Base-by-base conservation (phyloP, 2,113 vertebrate species). In the Chrysochloris asiatica region DNA sequence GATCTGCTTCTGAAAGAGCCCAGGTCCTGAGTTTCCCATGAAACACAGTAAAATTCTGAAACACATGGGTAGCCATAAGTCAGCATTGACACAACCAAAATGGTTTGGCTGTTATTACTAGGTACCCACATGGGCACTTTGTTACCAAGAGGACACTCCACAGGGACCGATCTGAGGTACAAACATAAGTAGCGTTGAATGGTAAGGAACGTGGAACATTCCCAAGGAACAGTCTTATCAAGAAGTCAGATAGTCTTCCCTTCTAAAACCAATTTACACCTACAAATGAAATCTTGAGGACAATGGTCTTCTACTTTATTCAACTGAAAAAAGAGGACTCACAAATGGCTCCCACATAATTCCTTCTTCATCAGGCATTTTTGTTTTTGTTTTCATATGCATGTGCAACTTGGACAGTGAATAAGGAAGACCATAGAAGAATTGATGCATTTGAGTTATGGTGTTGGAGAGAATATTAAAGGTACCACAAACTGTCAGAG, bases 141-240 rank as follows among this genome's bases (percentile, higher is more conserved):
- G 24, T 91, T 12, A 65, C 43, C 21, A 48, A 54, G 41, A 5
- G n/a, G n/a, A 30, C 7, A 12, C 30, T 48, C 63, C 1, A 6
- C 59, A 52, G 41, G 43, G 17, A 16, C 38, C 43, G 3, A 3
- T 11, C 24, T 3, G 1, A 83, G 38, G n/a, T 33, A 65, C 4
- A 6, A 43, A 33, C 1, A 0, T 47, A 47, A 69, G 4, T 0
- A 72, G 41, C n/a, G 13, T 3, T 2, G n/a, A 65, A 26, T 13
- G 14, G 45, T 22, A 50, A 33, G 11, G 13, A 36, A 38, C 12
- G 47, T 21, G 13, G 6, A 28, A 63, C 1, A 21, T 48, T 61
- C 52, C 28, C 8, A 13, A 88, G 24, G 36, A 26, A 65, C 71
- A 4, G 17, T 71, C 73, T 84, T 10, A 67, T 41, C 67, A 54